These are phyloP conservation scores for Toxonevra muliebris DNA, from an alignment of 2,888 invertebrate genomes.

Conservation along the genomic window DNA sequence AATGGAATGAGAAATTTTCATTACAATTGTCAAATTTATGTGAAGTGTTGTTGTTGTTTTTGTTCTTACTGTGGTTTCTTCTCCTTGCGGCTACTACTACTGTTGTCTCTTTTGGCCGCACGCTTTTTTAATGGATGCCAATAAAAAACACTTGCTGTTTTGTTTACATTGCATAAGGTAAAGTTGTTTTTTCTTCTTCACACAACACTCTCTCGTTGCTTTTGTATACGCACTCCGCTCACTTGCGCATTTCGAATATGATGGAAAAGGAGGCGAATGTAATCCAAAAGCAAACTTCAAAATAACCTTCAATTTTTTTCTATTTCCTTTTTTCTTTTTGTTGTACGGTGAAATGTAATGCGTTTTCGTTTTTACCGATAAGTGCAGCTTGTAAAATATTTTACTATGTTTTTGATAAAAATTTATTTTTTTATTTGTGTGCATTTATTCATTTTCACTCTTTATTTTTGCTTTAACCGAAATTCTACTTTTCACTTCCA, in stretches of 20 bases:
- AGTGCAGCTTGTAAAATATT: too few relatives aligned
- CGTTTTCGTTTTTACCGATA: neutral
- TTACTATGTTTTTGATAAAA: neutral
- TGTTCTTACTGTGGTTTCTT: too few relatives aligned
- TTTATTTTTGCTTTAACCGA: neutral
- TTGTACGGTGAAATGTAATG: conserved; percentile 5
- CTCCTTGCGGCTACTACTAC: too few relatives aligned
- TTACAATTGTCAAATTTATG: too few relatives aligned
- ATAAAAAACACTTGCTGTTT: conserved; percentile 41
- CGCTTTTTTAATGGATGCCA: neutral
- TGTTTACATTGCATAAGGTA: conserved; percentile 39
- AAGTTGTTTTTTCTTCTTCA: neutral
- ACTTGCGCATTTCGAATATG: neutral
- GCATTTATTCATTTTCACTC: neutral
- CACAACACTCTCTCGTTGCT: neutral
- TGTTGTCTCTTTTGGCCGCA: neutral
- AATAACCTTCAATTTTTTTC: conserved; percentile 43
- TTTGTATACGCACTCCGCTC: neutral
- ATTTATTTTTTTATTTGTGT: neutral
- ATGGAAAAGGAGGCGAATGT: conserved; percentile 7
- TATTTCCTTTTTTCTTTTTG: conserved; percentile 22
- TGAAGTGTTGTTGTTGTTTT: too few relatives aligned
- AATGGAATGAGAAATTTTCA: too few relatives aligned
- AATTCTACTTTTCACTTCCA: neutral
- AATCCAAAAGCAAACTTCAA: conserved; percentile 32